phyloP scores from a whole-genome alignment of 2,113 vertebrate species.

The Sorex araneus region DNA sequence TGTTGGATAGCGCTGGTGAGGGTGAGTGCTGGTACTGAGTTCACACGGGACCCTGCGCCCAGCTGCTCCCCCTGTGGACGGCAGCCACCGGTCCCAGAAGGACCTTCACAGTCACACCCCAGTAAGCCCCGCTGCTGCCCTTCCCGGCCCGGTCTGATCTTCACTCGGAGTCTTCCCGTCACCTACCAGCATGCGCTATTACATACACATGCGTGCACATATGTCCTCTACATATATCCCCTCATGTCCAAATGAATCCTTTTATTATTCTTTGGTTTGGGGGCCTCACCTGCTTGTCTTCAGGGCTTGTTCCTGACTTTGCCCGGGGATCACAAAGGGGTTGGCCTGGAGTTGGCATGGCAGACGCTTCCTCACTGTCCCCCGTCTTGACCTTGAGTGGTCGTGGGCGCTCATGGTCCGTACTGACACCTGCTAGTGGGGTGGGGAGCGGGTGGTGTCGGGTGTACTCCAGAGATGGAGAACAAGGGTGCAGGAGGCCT shows the following conservation, averaged over 20 bases:
- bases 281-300: not conserved
- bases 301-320: not conserved
- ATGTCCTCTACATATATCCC: not conserved
- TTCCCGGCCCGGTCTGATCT: not conserved
- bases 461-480: too few relatives aligned
- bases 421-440: too few relatives aligned
- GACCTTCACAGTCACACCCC: not conserved
- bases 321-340: too few relatives aligned
- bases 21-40: too few relatives aligned
- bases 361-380: too few relatives aligned
- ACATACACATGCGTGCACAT: too few relatives aligned
- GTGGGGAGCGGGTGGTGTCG: too few relatives aligned
- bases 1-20: not conserved
- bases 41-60: not conserved
- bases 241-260: not conserved
- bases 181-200: not conserved
- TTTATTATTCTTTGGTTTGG: not conserved
- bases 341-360: too few relatives aligned
- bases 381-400: too few relatives aligned
- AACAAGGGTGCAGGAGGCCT: not conserved
- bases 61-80: fast-evolving
- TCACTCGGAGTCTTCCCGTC: not conserved
- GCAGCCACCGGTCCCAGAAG: not conserved
- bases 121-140: not conserved
- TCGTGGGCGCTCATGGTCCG: too few relatives aligned